phyloP scores from a whole-genome alignment of 1,140 invertebrate species.

The Anoplolepis gracilipes region DNA sequence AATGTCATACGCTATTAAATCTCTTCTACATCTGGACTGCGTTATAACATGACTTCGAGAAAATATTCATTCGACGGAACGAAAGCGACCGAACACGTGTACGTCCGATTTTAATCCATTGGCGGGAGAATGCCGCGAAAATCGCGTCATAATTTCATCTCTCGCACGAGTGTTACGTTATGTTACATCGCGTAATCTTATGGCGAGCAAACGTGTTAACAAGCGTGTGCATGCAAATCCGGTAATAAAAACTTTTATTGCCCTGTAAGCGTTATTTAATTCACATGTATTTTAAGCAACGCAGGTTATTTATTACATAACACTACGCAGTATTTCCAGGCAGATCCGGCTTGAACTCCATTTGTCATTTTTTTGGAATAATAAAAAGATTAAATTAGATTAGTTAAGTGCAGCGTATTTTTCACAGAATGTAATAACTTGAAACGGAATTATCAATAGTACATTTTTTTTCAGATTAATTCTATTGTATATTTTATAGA shows the following conservation, averaged over 20 bases:
- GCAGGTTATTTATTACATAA: conserved; percentile 51
- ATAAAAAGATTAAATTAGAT: background rate
- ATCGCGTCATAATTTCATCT: conserved; percentile 50
- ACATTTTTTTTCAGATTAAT: too few species aligned
- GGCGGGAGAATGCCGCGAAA: conserved; percentile 49
- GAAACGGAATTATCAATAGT: background rate
- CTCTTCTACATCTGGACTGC: conserved; percentile 23
- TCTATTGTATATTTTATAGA: background rate
- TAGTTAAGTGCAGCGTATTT: conserved; percentile 8
- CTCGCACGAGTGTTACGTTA: conserved; percentile 7
- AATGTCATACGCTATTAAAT: conserved; percentile 16
- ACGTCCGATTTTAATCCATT: conserved; percentile 15
- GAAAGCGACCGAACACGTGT: conserved; percentile 40
- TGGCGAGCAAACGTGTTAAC: conserved; percentile 71
- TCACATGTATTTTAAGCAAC: conserved; percentile 56
- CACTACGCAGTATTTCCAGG: background rate
- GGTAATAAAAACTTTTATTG: conserved; percentile 73
- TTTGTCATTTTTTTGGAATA: background rate
- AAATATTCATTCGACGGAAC: conserved; percentile 28
- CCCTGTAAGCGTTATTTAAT: conserved; percentile 73
- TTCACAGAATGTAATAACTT: background rate
- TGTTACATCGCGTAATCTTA: conserved; percentile 67
- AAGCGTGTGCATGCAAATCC: conserved; percentile 51
- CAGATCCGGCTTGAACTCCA: background rate
- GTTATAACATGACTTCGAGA: conserved; percentile 36